phyloP scores from a whole-genome alignment of 2,888 invertebrate species.

The Agriopis marginaria region DNA sequence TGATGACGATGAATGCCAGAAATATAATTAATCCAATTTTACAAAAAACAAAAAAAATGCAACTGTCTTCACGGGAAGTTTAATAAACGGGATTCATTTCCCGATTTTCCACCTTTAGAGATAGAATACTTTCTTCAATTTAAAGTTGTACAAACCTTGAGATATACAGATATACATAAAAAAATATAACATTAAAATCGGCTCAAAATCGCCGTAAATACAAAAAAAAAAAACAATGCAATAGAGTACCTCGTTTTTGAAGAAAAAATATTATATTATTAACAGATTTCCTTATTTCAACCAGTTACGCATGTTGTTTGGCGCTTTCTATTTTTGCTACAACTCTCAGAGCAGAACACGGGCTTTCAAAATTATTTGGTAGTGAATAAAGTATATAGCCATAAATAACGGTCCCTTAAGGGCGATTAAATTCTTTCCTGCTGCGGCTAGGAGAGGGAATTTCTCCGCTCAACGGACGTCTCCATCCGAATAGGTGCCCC shows the following conservation, averaged over 20 bases:
- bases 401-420: slow-evolving; percentile 67
- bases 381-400: slow-evolving; percentile 58
- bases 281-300: slow-evolving; percentile 1
- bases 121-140: no score
- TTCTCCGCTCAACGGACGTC: slow-evolving; percentile 70
- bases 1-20: no score
- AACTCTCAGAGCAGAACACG: slow-evolving; percentile 4
- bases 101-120: no score
- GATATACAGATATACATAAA: no score
- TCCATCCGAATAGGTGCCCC: slow-evolving; percentile 52
- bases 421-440: slow-evolving; percentile 74
- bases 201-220: no score
- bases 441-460: slow-evolving; percentile 59
- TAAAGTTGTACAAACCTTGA: no score
- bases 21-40: no score
- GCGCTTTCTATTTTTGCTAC: slow-evolving; percentile 9
- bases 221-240: no score
- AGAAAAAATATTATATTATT: not conserved
- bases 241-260: no score
- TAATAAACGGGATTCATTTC: no score
- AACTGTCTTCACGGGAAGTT: no score
- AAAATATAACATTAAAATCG: not conserved
- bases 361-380: slow-evolving; percentile 40
- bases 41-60: no score
- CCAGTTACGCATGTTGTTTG: not conserved